These are phyloP conservation scores for Takifugu flavidus DNA, from an alignment of 2,113 vertebrate species.

Conservation along the genomic window DNA sequence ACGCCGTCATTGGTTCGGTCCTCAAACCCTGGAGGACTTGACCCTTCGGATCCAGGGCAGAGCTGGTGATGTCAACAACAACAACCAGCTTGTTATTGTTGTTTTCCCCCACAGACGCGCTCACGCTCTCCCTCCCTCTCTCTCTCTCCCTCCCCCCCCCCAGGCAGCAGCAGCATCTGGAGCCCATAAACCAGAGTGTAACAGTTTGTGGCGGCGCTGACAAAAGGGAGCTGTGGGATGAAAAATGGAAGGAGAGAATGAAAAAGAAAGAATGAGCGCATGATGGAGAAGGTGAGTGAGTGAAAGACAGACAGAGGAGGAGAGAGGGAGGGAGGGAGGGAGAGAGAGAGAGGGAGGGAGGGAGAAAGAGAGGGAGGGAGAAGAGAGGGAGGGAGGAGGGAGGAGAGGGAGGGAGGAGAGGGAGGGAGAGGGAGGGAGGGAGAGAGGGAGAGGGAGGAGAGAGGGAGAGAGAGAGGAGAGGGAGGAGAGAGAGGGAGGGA, in stretches of 20 bases:
- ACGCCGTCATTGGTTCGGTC: too few relatives aligned
- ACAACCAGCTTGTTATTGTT: constrained; percentile 24
- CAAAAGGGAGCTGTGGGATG: constrained; percentile 35
- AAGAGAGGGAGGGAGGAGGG: too few relatives aligned
- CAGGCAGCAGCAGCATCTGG: constrained; percentile 57
- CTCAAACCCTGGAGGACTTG: not conserved
- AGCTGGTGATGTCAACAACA: constrained; percentile 4
- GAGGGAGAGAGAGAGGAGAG: too few relatives aligned
- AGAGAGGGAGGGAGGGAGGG: constrained; percentile 39
- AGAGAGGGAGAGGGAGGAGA: too few relatives aligned
- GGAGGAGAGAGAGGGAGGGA: too few relatives aligned
- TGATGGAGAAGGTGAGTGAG: constrained; percentile 20
- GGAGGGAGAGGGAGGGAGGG: too few relatives aligned
- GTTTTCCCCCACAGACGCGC: too few relatives aligned
- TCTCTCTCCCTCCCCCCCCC: not conserved
- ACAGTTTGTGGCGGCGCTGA: constrained; percentile 47
- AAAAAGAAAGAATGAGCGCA: constrained; percentile 6
- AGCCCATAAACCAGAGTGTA: constrained; percentile 54
- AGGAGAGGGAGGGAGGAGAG: too few relatives aligned
- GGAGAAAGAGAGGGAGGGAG: not conserved
- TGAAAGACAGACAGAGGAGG: constrained; percentile 29
- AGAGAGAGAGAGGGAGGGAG: constrained; percentile 60
- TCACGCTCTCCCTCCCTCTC: not conserved
- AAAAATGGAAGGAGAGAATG: constrained; percentile 4
- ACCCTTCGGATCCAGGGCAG: constrained; percentile 20